Base-by-base conservation (phyloP, 2,113 vertebrate species). In the Tetrax tetrax region DNA sequence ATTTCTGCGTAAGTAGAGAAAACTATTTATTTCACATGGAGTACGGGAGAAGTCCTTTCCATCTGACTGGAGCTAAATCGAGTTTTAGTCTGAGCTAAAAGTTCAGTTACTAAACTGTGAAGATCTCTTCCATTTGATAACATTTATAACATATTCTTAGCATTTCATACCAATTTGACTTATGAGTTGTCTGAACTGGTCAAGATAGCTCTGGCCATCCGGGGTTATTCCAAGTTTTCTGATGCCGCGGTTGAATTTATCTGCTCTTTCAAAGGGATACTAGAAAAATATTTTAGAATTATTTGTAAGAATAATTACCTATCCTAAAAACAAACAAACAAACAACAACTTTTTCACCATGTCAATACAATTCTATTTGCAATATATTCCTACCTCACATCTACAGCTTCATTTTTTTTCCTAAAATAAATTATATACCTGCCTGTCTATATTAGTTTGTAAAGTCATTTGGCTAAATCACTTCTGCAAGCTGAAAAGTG, bases 211-310 rank as follows among this genome's bases (percentile, higher is more conserved):
- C 97, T 99, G 99, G 64, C 99, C 99, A 69, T 99, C 99, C 0
- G 99, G 99, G 47, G 99, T 99, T 89, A 99, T 98, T 90, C 99
- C 99, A 94, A 99, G 98, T 97, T 99, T 99, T 93, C 99, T 98
- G 98, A 99, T 99, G 83, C 99, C 99, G 10, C 99, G 98, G 97
- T 99, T 99, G 96, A 99, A 99, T 97, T 99, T 99, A 97, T 99
- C 99, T 37, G 99, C 99, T 94, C 99, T 98, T 91, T 99, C 99
- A 97, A 99, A 99, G 6, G 99, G 99, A 95, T 99, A 99, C 99
- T 99, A 87, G 35, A 96, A 90, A 97, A 72, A 97, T 18, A 95
- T 87, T 60, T 79, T 31, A 66, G 45, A 77, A 79, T 23, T 33
- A 94, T 90, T 83, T 83, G 50, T 65, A 90, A 69, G 65, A 65